Evolutionary conservation across 2,888 invertebrate species (phyloP).

Genomic region (Eustalomyia histrio): DNA sequence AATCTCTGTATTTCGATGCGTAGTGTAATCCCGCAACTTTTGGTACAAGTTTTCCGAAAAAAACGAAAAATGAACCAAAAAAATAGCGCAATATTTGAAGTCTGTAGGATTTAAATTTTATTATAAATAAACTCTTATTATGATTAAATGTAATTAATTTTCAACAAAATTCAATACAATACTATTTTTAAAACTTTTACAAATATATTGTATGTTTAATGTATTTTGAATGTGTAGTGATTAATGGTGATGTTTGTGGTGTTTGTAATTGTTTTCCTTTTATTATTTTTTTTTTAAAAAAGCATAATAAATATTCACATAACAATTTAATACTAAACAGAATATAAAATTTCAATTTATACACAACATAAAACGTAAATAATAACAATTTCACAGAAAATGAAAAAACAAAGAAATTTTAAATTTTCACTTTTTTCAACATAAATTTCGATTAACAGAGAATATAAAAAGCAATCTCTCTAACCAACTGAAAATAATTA

Average conservation of each 20-base stretch:
- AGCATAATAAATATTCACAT: slow-evolving; percentile 49
- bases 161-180: no score
- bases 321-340: slow-evolving; percentile 43
- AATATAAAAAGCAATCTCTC: slow-evolving; percentile 55
- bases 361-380: slow-evolving; percentile 43
- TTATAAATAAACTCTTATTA: no score
- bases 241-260: slow-evolving; percentile 41
- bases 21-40: no score
- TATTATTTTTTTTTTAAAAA: no score
- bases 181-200: no score
- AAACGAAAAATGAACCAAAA: no score
- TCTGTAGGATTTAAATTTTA: no score
- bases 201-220: no score
- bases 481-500: slow-evolving; percentile 10
- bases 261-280: slow-evolving; percentile 43
- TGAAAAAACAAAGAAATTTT: slow-evolving; percentile 47
- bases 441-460: slow-evolving; percentile 57
- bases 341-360: slow-evolving; percentile 26
- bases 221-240: slow-evolving; percentile 29
- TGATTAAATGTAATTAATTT: no score
- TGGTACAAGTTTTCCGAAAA: no score
- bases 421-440: slow-evolving; percentile 45
- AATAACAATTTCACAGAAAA: slow-evolving; percentile 49
- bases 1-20: no score
- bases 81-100: no score